These are phyloP conservation scores for Polylopha cassiicola DNA, from an alignment of 2,888 invertebrate genomes.

Conservation along the genomic window DNA sequence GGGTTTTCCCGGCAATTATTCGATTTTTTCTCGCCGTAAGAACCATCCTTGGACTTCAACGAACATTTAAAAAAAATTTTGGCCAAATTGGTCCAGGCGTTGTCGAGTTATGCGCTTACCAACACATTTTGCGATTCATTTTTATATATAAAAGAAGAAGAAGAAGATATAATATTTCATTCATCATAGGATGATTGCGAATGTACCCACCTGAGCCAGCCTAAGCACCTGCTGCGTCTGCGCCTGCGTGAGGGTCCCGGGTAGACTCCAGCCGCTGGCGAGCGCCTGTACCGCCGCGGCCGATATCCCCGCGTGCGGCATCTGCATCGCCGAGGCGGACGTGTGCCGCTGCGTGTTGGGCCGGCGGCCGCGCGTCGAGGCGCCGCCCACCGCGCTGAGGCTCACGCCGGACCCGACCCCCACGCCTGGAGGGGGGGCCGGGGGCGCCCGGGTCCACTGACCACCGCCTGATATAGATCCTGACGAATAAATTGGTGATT, in stretches of 20 bases:
- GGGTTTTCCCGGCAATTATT: too few species aligned
- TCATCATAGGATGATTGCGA: neutral
- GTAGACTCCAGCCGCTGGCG: constrained; percentile 60
- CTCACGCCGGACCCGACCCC: constrained; percentile 41
- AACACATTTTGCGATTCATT: too few species aligned
- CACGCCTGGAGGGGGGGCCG: constrained; percentile 80
- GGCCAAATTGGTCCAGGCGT: too few species aligned
- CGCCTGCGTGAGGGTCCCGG: constrained; percentile 60
- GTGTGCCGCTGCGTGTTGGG: constrained; percentile 51
- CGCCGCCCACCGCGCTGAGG: constrained; percentile 43
- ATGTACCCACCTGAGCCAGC: constrained; percentile 59
- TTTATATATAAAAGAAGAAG: too few species aligned
- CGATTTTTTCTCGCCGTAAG: too few species aligned
- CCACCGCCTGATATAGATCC: constrained; percentile 74
- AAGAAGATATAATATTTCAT: neutral
- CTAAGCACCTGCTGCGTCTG: constrained; percentile 73
- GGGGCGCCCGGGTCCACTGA: constrained; percentile 88
- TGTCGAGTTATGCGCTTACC: too few species aligned
- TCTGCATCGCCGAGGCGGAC: constrained; percentile 53
- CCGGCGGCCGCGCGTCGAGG: constrained; percentile 53
- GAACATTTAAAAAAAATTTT: too few species aligned
- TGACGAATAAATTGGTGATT: constrained; percentile 28
- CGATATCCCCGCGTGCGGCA: constrained; percentile 59
- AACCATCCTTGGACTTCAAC: too few species aligned
- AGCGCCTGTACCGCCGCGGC: constrained; percentile 67